Percentiles rank a stretch among this genome's conserved stretches.
These are phyloP conservation scores for Vespertilio murinus DNA, from an alignment of 2,797 vertebrate genomes.

Conservation along the genomic window DNA sequence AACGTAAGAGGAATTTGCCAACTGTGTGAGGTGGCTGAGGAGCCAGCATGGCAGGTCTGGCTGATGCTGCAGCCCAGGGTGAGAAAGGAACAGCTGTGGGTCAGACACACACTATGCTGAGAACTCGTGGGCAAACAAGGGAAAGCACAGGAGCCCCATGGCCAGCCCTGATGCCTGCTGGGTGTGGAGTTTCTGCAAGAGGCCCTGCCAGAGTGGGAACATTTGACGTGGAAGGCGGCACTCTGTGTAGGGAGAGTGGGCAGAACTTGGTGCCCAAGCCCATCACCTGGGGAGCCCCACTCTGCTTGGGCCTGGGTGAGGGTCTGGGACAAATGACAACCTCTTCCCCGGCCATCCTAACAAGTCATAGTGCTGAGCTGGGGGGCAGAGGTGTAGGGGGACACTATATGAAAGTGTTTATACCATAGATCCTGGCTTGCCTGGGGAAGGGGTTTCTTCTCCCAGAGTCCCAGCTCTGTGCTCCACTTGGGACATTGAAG, in stretches of 20 bases:
- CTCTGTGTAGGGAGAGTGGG: too few relatives aligned
- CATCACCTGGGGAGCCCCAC: background rate
- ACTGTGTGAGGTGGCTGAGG: background rate
- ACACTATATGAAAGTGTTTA: rapidly evolving
- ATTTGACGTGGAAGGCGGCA: background rate
- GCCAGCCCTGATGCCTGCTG: background rate
- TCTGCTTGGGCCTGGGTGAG: background rate
- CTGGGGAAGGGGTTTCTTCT: background rate
- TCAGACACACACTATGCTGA: background rate
- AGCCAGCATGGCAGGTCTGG: background rate
- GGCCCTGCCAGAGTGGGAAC: background rate
- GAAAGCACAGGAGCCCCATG: background rate
- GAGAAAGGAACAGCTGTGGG: background rate
- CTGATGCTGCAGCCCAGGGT: too few relatives aligned
- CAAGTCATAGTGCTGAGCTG: rapidly evolving
- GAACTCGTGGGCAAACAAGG: background rate
- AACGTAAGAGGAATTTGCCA: background rate
- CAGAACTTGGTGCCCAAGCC: too few relatives aligned
- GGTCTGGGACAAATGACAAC: too few relatives aligned
- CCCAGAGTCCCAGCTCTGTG: background rate
- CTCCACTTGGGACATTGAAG: rapidly evolving
- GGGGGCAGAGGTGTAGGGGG: background rate
- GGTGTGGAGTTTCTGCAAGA: background rate
- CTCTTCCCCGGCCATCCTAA: background rate
- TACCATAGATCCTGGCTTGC: rapidly evolving